A percentile compares a stretch with the other conserved stretches of the same genome.
phyloP scores from a whole-genome alignment of 2,888 invertebrate genomes.

The Biston betularia region DNA sequence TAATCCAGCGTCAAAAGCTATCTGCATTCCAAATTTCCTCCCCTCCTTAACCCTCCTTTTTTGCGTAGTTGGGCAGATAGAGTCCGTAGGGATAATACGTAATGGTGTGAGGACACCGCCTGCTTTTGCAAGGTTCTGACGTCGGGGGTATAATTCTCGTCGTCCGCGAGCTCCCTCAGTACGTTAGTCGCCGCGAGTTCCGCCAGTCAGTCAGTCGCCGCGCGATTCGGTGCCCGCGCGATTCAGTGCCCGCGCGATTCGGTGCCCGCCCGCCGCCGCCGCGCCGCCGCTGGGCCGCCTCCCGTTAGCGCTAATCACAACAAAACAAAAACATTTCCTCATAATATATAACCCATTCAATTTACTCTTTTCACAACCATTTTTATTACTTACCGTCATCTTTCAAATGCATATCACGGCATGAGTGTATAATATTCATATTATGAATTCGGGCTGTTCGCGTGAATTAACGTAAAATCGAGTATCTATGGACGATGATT shows the following conservation, averaged over 20 bases:
- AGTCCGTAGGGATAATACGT: neutral
- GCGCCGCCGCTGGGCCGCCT: neutral
- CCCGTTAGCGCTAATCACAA: constrained; percentile 8
- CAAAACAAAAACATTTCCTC: constrained; percentile 21
- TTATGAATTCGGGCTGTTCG: neutral
- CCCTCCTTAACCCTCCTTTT: too few relatives aligned
- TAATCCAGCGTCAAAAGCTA: too few relatives aligned
- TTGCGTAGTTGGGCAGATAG: neutral
- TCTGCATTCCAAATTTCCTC: too few relatives aligned
- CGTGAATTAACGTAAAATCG: constrained; percentile 16
- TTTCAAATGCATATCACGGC: neutral
- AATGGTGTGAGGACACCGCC: neutral
- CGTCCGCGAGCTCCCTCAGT: neutral
- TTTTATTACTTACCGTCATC: neutral
- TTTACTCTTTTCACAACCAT: neutral
- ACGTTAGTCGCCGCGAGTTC: neutral
- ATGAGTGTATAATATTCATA: neutral
- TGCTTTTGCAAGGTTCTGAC: constrained; percentile 14
- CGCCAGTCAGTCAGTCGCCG: constrained; percentile 40
- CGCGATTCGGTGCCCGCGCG: constrained; percentile 36
- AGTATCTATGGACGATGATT: neutral
- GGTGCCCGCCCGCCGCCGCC: constrained; percentile 26
- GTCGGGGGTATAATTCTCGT: neutral
- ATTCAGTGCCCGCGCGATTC: constrained; percentile 34
- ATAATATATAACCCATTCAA: constrained; percentile 7